phyloP scores from a whole-genome alignment of 2,113 vertebrate genomes.

The Solea solea region DNA sequence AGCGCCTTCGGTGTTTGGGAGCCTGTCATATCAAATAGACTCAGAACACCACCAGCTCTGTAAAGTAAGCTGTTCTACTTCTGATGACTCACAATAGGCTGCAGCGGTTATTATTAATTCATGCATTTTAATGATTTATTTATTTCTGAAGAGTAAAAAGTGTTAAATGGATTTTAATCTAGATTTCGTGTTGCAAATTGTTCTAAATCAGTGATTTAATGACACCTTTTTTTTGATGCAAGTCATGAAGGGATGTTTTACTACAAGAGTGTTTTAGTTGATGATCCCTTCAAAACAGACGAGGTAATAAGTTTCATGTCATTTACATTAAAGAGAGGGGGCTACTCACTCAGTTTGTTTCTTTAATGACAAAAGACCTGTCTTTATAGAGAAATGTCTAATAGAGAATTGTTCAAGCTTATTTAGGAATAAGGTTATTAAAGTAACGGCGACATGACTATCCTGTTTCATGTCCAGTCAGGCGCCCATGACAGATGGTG shows the following conservation, averaged over 20 bases:
- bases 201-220: neutral
- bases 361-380: neutral
- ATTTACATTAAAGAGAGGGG: neutral
- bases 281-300: no score
- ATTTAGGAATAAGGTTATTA: neutral
- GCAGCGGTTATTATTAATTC: no score
- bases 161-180: no score
- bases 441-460: neutral
- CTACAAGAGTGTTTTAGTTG: no score
- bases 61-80: neutral
- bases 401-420: neutral
- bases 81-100: neutral
- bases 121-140: no score
- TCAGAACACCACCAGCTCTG: neutral
- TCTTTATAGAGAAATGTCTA: neutral
- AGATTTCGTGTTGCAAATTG: no score
- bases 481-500: neutral
- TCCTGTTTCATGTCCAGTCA: neutral
- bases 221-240: no score
- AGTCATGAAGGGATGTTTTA: no score
- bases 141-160: no score
- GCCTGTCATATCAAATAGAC: neutral
- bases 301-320: no score
- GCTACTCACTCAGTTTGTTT: neutral
- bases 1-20: constrained; percentile 16